Percentiles rank a stretch among this genome's conserved stretches.
These are phyloP conservation scores for Epinotia ramella DNA, from an alignment of 2,888 invertebrate genomes.

Conservation along the genomic window DNA sequence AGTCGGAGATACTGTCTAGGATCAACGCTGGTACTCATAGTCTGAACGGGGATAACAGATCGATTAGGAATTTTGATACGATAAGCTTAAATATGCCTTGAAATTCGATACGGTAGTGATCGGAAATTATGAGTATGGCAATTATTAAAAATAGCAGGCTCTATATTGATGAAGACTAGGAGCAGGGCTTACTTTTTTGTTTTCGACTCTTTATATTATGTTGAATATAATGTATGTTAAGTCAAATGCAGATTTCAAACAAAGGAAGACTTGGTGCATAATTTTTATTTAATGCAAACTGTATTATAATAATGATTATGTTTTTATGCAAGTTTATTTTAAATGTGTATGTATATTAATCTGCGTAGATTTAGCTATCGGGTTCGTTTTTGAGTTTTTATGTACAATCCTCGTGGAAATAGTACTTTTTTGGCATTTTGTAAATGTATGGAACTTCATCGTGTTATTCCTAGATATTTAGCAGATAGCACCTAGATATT, in stretches of 20 bases:
- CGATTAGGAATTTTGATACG: constrained; percentile 79
- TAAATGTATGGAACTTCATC: constrained; percentile 18
- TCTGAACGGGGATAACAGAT: constrained; percentile 72
- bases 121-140: too few species aligned
- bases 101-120: constrained; percentile 40
- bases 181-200: not conserved
- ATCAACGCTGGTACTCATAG: constrained; percentile 80
- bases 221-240: not conserved
- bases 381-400: constrained; percentile 17
- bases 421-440: constrained; percentile 27
- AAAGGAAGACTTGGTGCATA: not conserved
- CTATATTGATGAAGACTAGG: not conserved
- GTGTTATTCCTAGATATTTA: constrained; percentile 21
- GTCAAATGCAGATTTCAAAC: not conserved
- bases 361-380: constrained; percentile 19
- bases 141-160: not conserved
- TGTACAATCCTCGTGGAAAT: constrained; percentile 10
- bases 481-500: constrained; percentile 44
- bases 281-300: constrained; percentile 15
- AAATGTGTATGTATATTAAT: constrained; percentile 23
- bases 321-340: constrained; percentile 8
- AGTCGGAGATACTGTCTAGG: constrained; percentile 88
- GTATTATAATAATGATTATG: constrained; percentile 6
- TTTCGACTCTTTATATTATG: not conserved
- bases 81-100: constrained; percentile 81